Evolutionary conservation across 1,140 invertebrate genomes (phyloP), one percentile per base, ranked within the genome.

Genomic region (Drosophila sturtevanti): DNA sequence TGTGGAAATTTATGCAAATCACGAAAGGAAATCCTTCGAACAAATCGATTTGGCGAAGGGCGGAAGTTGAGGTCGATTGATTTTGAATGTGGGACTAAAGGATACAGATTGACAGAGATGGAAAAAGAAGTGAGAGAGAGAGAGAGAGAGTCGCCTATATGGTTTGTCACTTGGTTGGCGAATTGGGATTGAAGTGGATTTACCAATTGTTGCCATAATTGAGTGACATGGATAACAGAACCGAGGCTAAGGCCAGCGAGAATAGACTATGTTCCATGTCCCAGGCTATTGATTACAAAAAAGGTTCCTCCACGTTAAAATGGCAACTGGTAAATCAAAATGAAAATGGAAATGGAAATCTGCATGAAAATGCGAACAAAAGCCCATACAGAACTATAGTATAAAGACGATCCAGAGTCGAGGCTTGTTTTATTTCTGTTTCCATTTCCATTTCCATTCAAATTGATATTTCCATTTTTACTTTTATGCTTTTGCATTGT

Each of bases 361-460:
- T 90, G 86, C 86, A 90, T 90, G 72, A 90, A 90, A 90, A 90
- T 90, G 70, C 75, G 18, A 59, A 90, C 86, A 86, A 90, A 77
- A 85, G 79, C 68, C 59, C 68, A 68, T 71, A 66, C 73, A 63
- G n/a, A 51, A 34, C 14, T 31, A 55, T 41, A 71, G 66, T 54
- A 72, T 78, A 12, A 54, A 77, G 66, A 21, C 34, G 58, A 68
- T 61, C 52, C 62, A 16, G 14, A 61, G 35, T 55, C 34, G 41
- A 62, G 67, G 58, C 59, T 63, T 68, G 66, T 68, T 51, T 21
- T 58, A 70, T 56, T 52, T 56, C 37, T 35, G 37, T 55, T 35
- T 58, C 14, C 18, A 34, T 18, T 41, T 34, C 27, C 51, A 66
- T 71, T 41, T 34, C 27, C 55, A 66, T 71, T 63, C 63, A 64